These are phyloP conservation scores for Rhinichthys osculus DNA, from an alignment of 2,797 vertebrate species.

Conservation along the genomic window DNA sequence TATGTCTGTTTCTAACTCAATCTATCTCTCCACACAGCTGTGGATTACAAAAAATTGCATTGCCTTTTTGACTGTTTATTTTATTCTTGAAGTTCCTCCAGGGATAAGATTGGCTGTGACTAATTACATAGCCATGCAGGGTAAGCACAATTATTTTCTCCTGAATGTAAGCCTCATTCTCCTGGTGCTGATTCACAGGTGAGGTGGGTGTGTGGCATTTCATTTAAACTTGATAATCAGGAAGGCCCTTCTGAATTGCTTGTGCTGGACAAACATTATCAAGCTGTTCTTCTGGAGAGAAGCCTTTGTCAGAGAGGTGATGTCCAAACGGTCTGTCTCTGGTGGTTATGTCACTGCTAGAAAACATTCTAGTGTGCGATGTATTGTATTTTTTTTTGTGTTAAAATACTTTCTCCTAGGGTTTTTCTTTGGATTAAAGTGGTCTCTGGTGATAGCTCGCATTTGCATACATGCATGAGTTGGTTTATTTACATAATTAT, in stretches of 20 bases:
- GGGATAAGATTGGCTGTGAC: constrained; percentile 54
- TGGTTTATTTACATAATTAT: background rate
- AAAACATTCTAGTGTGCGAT: background rate
- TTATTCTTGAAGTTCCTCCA: constrained; percentile 8
- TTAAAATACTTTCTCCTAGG: background rate
- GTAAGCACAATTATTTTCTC: constrained; percentile 44
- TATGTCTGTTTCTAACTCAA: background rate
- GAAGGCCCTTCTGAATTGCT: constrained; percentile 36
- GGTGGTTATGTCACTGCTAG: background rate
- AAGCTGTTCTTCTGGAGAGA: constrained; percentile 3
- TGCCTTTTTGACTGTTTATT: background rate
- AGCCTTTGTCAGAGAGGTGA: constrained; percentile 12
- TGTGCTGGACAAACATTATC: constrained; percentile 33
- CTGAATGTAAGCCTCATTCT: constrained; percentile 12
- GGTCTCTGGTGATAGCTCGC: background rate
- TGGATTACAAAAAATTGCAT: constrained; percentile 4
- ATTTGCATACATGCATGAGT: background rate
- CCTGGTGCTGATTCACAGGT: constrained; percentile 38
- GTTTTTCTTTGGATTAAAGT: background rate
- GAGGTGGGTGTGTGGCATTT: background rate
- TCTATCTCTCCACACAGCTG: constrained; percentile 28
- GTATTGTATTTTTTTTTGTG: background rate
- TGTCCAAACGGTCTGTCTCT: constrained; percentile 12
- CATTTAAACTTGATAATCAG: constrained; percentile 57
- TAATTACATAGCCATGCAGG: constrained; percentile 49